Evolutionary conservation across 2,888 invertebrate species (phyloP).

Genomic region (Cantharis lateralis): DNA sequence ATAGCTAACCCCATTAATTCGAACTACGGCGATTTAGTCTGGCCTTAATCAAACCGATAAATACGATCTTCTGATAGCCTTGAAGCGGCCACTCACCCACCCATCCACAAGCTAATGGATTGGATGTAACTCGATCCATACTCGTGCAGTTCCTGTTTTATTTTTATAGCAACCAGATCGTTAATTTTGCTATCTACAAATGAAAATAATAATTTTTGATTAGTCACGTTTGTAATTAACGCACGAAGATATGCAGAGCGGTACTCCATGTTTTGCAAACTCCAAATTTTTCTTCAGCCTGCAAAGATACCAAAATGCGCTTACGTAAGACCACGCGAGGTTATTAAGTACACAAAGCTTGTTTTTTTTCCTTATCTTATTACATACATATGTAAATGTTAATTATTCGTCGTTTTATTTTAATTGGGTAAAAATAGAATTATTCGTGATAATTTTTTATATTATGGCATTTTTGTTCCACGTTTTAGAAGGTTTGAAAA

Average conservation of each 20-base stretch:
- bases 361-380: not conserved
- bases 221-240: not conserved
- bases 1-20: not conserved
- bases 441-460: not conserved
- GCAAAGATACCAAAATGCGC: not conserved
- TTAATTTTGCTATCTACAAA: not conserved
- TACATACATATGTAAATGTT: not conserved
- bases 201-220: not conserved
- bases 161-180: not conserved
- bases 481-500: not conserved
- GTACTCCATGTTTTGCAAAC: too few species aligned
- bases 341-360: not conserved
- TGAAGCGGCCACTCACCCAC: slow-evolving; percentile 41
- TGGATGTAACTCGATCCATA: slow-evolving; percentile 16
- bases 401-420: not conserved
- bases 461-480: not conserved
- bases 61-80: slow-evolving; percentile 33
- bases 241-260: not conserved
- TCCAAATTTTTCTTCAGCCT: not conserved
- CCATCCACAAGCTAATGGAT: not conserved
- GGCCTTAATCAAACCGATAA: not conserved
- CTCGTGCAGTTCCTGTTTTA: slow-evolving; percentile 11
- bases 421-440: not conserved
- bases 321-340: not conserved
- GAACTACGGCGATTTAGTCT: not conserved